These are phyloP conservation scores for Psococerastis gibbosa DNA, from an alignment of 2,888 invertebrate species.

Conservation along the genomic window DNA sequence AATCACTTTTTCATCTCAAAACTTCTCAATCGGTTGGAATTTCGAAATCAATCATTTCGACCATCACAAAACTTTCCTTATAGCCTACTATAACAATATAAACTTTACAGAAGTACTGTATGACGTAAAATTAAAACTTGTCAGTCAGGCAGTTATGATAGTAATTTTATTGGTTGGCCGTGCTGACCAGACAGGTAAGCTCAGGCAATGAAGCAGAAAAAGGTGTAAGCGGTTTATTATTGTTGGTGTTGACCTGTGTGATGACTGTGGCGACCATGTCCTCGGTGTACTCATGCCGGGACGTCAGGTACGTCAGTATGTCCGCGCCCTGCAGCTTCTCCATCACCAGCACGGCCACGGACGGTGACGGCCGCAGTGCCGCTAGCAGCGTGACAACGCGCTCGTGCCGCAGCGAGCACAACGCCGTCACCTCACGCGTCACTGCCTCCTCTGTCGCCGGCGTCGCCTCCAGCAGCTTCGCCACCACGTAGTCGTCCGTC, in stretches of 20 bases:
- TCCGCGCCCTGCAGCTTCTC: constrained; percentile 84
- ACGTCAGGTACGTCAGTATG: constrained; percentile 71
- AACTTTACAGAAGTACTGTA: too few relatives aligned
- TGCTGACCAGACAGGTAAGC: not conserved
- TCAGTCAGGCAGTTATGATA: not conserved
- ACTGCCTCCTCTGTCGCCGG: constrained; percentile 45
- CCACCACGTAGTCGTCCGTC: constrained; percentile 56
- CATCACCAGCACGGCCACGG: constrained; percentile 49
- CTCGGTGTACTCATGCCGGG: constrained; percentile 78
- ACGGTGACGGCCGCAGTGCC: not conserved
- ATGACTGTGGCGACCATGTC: constrained; percentile 78
- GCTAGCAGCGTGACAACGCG: constrained; percentile 57
- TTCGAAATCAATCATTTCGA: too few relatives aligned
- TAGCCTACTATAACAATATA: too few relatives aligned
- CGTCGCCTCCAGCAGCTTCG: constrained; percentile 58
- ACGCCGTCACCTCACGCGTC: constrained; percentile 64
- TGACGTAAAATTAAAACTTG: too few relatives aligned
- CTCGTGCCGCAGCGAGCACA: constrained; percentile 70
- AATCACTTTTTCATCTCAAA: too few relatives aligned
- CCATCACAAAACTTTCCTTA: too few relatives aligned
- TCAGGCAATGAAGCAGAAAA: not conserved
- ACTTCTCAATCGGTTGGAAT: too few relatives aligned
- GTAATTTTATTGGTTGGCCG: not conserved
- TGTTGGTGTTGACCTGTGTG: constrained; percentile 37
- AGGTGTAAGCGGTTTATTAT: constrained; percentile 6